These are phyloP conservation scores for Fragum sueziense DNA, from an alignment of 2,888 invertebrate genomes.

Conservation along the genomic window DNA sequence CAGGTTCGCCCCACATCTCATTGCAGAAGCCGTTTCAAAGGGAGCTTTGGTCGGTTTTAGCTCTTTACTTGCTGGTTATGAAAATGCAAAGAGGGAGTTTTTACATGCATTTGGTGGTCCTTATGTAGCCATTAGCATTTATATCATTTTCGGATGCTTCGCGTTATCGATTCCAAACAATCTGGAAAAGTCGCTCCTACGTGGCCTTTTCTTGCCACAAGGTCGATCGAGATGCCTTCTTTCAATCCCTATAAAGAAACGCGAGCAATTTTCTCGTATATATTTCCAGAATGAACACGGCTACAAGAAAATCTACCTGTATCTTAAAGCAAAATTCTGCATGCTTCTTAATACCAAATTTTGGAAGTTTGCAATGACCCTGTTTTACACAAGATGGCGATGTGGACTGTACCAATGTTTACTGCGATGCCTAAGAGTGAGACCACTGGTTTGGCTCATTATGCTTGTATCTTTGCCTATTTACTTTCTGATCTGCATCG, in stretches of 20 bases:
- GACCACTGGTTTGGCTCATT: not conserved
- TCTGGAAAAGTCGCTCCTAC: constrained; percentile 26
- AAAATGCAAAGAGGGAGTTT: constrained; percentile 18
- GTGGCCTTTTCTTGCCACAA: constrained; percentile 21
- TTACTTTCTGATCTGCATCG: constrained; percentile 27
- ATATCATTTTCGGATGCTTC: constrained; percentile 30
- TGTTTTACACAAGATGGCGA: constrained; percentile 25
- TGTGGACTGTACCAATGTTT: not conserved
- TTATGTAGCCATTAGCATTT: constrained; percentile 25
- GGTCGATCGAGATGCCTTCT: constrained; percentile 12
- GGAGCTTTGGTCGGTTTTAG: constrained; percentile 43
- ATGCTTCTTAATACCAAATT: constrained; percentile 40
- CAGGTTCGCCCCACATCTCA: constrained; percentile 6
- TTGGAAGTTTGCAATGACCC: constrained; percentile 27
- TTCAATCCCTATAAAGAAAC: constrained; percentile 1
- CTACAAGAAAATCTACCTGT: constrained; percentile 33
- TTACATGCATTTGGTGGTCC: constrained; percentile 33
- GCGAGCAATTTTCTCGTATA: constrained; percentile 21
- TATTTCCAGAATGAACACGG: constrained; percentile 18
- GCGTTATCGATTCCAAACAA: constrained; percentile 26
- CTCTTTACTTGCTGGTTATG: constrained; percentile 36
- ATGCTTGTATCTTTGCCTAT: constrained; percentile 7
- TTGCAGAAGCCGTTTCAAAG: constrained; percentile 33
- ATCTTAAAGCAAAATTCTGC: constrained; percentile 36
- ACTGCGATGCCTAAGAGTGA: not conserved